A percentile compares a stretch with the other conserved stretches of the same genome.
These are phyloP conservation scores for Anguilla obscura DNA, from an alignment of 2,797 vertebrate genomes.

Conservation along the genomic window DNA sequence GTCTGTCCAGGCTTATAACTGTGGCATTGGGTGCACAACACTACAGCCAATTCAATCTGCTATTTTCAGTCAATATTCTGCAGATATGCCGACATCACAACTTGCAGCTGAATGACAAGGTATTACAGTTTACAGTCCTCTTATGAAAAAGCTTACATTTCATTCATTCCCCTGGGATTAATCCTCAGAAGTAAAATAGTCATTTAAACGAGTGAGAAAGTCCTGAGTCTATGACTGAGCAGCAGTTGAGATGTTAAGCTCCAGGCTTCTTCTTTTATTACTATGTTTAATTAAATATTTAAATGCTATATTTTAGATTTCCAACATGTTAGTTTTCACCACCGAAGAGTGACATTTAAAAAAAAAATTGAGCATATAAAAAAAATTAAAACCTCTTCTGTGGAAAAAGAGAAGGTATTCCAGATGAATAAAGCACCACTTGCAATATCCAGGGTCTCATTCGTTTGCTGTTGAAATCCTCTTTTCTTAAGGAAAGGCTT, in stretches of 20 bases:
- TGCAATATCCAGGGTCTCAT: constrained; percentile 70
- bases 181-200: constrained; percentile 55
- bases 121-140: constrained; percentile 41
- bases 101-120: constrained; percentile 49
- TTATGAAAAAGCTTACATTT: constrained; percentile 40
- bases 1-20: constrained; percentile 71
- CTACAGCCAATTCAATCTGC: constrained; percentile 43
- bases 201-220: constrained; percentile 76
- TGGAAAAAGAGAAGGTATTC: constrained; percentile 85
- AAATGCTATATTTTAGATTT: constrained; percentile 79
- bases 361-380: constrained; percentile 70
- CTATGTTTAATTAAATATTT: constrained; percentile 68
- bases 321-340: constrained; percentile 71
- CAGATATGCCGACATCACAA: constrained; percentile 66
- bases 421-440: constrained; percentile 86
- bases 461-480: constrained; percentile 72
- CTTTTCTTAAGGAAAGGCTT: constrained; percentile 65
- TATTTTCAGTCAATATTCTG: constrained; percentile 40
- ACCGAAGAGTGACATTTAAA: constrained; percentile 70
- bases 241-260: constrained; percentile 95
- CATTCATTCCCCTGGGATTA: constrained; percentile 54
- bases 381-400: constrained; percentile 79
- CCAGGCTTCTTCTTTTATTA: constrained; percentile 79
- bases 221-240: constrained; percentile 98
- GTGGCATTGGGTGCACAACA: constrained; percentile 43